A percentile compares a stretch with the other conserved stretches of the same genome.
phyloP scores from a whole-genome alignment of 2,113 vertebrate genomes.

The Aldabrachelys gigantea region DNA sequence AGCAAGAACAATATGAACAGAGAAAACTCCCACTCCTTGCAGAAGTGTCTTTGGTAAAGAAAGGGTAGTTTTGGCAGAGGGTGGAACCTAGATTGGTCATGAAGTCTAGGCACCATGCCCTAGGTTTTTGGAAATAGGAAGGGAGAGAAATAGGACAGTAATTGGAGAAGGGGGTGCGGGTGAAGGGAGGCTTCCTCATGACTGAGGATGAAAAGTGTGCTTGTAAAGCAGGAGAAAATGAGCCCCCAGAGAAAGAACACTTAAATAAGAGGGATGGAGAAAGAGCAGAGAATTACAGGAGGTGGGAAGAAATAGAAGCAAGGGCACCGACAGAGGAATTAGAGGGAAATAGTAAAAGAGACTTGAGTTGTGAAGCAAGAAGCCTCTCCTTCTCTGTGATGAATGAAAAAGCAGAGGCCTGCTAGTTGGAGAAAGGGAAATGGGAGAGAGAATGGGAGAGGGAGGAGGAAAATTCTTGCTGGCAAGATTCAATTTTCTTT shows the following conservation, averaged over 20 bases:
- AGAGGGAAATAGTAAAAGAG: neutral
- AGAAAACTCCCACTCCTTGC: fast-evolving
- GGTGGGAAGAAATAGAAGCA: neutral
- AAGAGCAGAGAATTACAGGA: neutral
- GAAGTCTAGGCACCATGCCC: neutral
- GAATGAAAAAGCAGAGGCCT: neutral
- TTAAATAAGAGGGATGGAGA: neutral
- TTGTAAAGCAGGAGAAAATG: neutral
- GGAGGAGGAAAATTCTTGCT: neutral
- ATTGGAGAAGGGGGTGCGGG: neutral
- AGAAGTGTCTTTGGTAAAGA: neutral
- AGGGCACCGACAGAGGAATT: neutral
- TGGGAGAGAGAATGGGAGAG: neutral
- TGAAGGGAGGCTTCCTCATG: neutral
- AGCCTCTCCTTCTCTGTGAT: neutral
- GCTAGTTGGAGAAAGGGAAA: neutral
- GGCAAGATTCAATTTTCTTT: neutral
- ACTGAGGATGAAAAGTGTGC: neutral
- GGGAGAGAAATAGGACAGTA: neutral
- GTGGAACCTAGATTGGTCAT: neutral
- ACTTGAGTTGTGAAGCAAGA: neutral
- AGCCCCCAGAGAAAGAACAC: neutral
- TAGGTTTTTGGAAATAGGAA: neutral
- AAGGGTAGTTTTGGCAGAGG: neutral
- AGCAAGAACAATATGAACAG: neutral